A percentile compares a stretch with the other conserved stretches of the same genome.
phyloP scores from a whole-genome alignment of 2,797 vertebrate species.

The Microctenopoma lineatum region DNA sequence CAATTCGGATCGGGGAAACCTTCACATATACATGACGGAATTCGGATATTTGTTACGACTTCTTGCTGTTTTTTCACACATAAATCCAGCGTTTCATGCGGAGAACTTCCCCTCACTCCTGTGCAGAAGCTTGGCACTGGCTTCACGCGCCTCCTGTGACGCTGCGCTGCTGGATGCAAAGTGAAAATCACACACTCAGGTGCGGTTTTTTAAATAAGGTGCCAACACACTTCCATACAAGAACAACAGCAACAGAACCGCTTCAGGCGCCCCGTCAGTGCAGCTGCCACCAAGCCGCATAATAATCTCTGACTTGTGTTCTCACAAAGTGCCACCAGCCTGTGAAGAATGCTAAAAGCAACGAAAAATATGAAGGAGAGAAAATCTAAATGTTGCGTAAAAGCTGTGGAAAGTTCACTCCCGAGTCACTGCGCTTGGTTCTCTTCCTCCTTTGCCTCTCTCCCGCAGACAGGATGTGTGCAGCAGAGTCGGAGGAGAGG shows the following conservation, averaged over 20 bases:
- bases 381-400: background rate
- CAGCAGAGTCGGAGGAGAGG: constrained; percentile 68
- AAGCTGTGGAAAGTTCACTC: constrained; percentile 31
- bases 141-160: constrained; percentile 34
- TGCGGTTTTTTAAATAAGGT: constrained; percentile 6
- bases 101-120: constrained; percentile 23
- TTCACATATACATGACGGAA: constrained; percentile 74
- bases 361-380: background rate
- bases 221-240: background rate
- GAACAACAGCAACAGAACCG: background rate
- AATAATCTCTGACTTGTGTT: constrained; percentile 12
- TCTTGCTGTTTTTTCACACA: constrained; percentile 31
- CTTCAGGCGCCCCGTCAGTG: constrained; percentile 37
- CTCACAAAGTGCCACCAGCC: background rate
- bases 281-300: constrained; percentile 16
- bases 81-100: constrained; percentile 40
- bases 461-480: constrained; percentile 60
- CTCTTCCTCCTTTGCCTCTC: constrained; percentile 46
- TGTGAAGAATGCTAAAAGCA: background rate
- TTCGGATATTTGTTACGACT: constrained; percentile 12
- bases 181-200: constrained; percentile 6
- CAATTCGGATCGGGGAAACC: constrained; percentile 75
- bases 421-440: background rate
- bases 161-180: background rate
- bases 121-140: constrained; percentile 26